Evolutionary conservation across 2,888 invertebrate genomes (phyloP).

Genomic region (Bombylius major): DNA sequence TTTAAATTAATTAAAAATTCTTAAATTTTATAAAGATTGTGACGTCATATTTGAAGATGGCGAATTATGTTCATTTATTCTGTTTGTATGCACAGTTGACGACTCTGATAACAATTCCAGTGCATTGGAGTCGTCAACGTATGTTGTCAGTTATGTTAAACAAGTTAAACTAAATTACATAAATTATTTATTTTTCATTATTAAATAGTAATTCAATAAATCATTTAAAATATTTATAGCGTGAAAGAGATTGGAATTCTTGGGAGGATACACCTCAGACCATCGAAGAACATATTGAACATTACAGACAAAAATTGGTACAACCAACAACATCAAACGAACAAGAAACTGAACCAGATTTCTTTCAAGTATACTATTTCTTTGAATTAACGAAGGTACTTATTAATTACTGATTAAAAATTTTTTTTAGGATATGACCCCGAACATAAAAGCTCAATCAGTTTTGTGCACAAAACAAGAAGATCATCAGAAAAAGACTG

Average conservation of each 20-base stretch:
- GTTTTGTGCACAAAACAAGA: slow-evolving; percentile 39
- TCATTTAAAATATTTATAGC: slow-evolving; percentile 1
- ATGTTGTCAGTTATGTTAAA: too few species aligned
- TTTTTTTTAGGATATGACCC: slow-evolving; percentile 44
- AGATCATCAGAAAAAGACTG: slow-evolving; percentile 19
- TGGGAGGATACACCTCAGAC: slow-evolving; percentile 46
- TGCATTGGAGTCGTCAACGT: too few species aligned
- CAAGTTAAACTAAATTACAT: too few species aligned
- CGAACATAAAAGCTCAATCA: slow-evolving; percentile 45
- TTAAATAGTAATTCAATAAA: too few species aligned
- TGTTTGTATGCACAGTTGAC: too few species aligned
- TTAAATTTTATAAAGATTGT: too few species aligned
- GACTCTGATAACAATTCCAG: too few species aligned
- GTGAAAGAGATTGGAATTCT: slow-evolving; percentile 42
- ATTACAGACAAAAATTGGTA: slow-evolving; percentile 43
- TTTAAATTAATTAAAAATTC: too few species aligned
- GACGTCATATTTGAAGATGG: too few species aligned
- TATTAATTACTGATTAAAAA: background rate
- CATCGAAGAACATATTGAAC: slow-evolving; percentile 50
- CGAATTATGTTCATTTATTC: too few species aligned
- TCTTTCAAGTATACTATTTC: slow-evolving; percentile 40
- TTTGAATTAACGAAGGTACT: too few species aligned
- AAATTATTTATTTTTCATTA: too few species aligned
- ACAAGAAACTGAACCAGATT: slow-evolving; percentile 40
- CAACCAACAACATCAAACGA: slow-evolving; percentile 35